These are phyloP conservation scores for Smutsia gigantea DNA, from an alignment of 2,797 vertebrate species.

Conservation along the genomic window DNA sequence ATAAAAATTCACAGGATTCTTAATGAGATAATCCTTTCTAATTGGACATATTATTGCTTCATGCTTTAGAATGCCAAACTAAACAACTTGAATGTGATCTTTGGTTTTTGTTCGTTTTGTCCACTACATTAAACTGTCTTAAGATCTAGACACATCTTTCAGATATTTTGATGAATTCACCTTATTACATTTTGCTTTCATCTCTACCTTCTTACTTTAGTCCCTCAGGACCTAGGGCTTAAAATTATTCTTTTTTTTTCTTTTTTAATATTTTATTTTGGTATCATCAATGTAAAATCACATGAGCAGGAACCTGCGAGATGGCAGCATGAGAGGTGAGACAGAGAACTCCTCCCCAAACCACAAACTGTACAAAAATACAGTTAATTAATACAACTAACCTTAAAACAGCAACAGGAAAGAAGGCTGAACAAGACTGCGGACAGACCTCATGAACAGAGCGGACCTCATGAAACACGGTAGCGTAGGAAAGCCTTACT, in stretches of 20 bases:
- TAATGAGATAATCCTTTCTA: background rate
- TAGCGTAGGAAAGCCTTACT: too few relatives aligned
- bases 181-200: background rate
- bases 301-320: too few relatives aligned
- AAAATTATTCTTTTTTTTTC: background rate
- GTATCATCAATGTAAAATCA: too few relatives aligned
- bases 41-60: background rate
- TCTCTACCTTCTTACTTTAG: background rate
- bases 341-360: too few relatives aligned
- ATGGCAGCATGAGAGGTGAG: too few relatives aligned
- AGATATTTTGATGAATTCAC: background rate
- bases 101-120: background rate
- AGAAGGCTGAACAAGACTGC: too few relatives aligned
- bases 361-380: too few relatives aligned
- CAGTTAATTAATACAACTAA: too few relatives aligned
- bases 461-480: too few relatives aligned
- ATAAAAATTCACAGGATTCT: background rate
- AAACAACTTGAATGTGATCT: background rate
- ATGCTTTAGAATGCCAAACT: background rate
- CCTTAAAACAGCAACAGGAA: too few relatives aligned
- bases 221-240: background rate
- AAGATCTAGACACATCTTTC: background rate
- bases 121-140: background rate
- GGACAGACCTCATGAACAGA: too few relatives aligned
- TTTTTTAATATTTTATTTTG: too few relatives aligned